Evolutionary conservation across 2,888 invertebrate species (phyloP).

Genomic region (Apamea sordens): DNA sequence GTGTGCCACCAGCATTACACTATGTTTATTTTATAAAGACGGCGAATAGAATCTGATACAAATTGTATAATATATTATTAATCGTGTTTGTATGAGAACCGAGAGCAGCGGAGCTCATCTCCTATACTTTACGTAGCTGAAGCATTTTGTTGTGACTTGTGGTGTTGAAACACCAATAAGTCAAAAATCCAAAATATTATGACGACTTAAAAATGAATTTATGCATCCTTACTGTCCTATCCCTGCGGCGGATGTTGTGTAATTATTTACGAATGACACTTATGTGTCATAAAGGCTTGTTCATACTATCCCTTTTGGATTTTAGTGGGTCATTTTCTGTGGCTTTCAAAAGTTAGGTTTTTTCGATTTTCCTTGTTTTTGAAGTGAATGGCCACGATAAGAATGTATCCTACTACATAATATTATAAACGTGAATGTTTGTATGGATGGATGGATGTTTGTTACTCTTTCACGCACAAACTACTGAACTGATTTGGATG

Average conservation of each 20-base stretch:
- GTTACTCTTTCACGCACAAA: too few species aligned
- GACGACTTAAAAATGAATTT: conserved; percentile 48
- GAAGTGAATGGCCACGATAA: too few species aligned
- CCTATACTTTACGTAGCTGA: conserved; percentile 34
- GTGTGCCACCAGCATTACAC: conserved; percentile 40
- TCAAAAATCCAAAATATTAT: conserved; percentile 11
- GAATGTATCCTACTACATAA: too few species aligned
- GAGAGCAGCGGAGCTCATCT: conserved; percentile 59
- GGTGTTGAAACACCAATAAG: conserved; percentile 17
- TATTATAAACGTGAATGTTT: too few species aligned
- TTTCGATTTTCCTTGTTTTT: conserved; percentile 7
- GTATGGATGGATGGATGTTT: too few species aligned
- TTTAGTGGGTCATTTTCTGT: neutral
- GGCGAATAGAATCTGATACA: conserved; percentile 67
- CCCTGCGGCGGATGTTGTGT: conserved; percentile 47
- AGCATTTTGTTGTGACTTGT: conserved; percentile 7
- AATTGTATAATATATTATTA: conserved; percentile 66
- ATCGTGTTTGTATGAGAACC: conserved; percentile 55
- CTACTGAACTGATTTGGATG: too few species aligned
- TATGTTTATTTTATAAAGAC: conserved; percentile 67
- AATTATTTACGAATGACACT: conserved; percentile 65
- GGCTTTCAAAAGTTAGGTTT: neutral
- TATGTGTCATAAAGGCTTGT: conserved; percentile 45
- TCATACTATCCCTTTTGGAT: conserved; percentile 13
- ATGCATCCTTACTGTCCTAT: conserved; percentile 35